phyloP scores from a whole-genome alignment of 2,888 invertebrate species.

The Graphium colonna region DNA sequence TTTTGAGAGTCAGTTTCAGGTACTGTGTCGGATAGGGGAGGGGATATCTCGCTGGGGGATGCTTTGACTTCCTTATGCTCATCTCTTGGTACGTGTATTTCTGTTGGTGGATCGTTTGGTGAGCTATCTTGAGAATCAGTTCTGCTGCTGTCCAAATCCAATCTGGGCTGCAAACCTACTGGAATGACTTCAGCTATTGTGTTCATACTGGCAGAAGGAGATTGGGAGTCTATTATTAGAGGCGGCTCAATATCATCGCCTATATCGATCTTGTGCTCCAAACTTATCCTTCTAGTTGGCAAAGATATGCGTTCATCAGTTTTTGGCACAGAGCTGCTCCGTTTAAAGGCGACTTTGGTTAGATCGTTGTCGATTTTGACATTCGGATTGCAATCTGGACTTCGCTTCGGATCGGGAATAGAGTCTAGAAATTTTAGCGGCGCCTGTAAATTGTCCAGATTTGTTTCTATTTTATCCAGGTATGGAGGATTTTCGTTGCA shows the following conservation, averaged over 20 bases:
- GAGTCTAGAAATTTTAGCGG: constrained; percentile 53
- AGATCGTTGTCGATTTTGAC: constrained; percentile 61
- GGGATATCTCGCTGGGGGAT: constrained; percentile 71
- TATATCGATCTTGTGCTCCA: constrained; percentile 75
- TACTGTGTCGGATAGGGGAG: constrained; percentile 55
- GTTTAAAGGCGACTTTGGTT: constrained; percentile 65
- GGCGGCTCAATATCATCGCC: constrained; percentile 75
- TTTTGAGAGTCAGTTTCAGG: constrained; percentile 62
- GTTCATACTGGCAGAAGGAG: constrained; percentile 67
- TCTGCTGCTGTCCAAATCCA: constrained; percentile 55
- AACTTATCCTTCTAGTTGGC: constrained; percentile 62
- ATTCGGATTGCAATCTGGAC: constrained; percentile 40
- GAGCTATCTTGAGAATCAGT: constrained; percentile 67
- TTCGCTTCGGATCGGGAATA: constrained; percentile 50
- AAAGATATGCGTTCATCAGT: constrained; percentile 55
- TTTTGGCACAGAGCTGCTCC: constrained; percentile 70
- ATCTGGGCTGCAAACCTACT: constrained; percentile 57
- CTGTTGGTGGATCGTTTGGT: constrained; percentile 70
- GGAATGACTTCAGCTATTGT: constrained; percentile 73
- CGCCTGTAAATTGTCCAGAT: constrained; percentile 42
- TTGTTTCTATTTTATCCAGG: constrained; percentile 55
- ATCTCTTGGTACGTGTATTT: constrained; percentile 64
- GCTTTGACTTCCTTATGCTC: constrained; percentile 56
- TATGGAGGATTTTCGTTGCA: constrained; percentile 63
- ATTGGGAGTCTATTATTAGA: constrained; percentile 68